Conservation (phyloP, 1,140 invertebrate genomes). For the Ceratosolen fusciceps region DNA sequence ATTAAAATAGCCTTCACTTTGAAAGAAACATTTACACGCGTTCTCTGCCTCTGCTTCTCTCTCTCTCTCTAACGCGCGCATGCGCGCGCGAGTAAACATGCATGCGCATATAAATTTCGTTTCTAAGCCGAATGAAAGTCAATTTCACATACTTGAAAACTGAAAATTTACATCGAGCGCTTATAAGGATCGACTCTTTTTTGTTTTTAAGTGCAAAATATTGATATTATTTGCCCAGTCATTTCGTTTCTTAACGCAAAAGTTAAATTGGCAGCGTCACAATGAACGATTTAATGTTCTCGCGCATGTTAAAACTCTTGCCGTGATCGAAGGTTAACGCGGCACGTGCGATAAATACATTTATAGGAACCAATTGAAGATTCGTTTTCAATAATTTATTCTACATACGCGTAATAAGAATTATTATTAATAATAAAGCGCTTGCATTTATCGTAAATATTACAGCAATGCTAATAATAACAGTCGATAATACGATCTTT, state of each 20-base stretch:
- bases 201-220: background rate
- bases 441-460: no score
- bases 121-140: background rate
- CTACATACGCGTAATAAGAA: no score
- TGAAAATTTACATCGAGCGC: background rate
- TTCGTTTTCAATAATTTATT: slow-evolving; percentile 16
- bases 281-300: background rate
- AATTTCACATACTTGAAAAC: background rate
- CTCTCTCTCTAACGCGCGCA: no score
- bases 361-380: background rate
- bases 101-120: background rate
- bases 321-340: slow-evolving; percentile 9
- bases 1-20: slow-evolving; percentile 25
- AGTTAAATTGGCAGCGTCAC: background rate
- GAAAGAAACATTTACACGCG: background rate
- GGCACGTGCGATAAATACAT: background rate
- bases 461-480: no score
- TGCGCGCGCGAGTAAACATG: background rate
- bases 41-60: no score
- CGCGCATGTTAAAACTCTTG: background rate
- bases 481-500: no score
- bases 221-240: background rate
- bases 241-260: background rate
- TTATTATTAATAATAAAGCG: no score
- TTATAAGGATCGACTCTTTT: background rate